A percentile compares a stretch with the other conserved stretches of the same genome.
These are phyloP conservation scores for Bungarus multicinctus DNA, from an alignment of 2,113 vertebrate genomes.

Conservation along the genomic window DNA sequence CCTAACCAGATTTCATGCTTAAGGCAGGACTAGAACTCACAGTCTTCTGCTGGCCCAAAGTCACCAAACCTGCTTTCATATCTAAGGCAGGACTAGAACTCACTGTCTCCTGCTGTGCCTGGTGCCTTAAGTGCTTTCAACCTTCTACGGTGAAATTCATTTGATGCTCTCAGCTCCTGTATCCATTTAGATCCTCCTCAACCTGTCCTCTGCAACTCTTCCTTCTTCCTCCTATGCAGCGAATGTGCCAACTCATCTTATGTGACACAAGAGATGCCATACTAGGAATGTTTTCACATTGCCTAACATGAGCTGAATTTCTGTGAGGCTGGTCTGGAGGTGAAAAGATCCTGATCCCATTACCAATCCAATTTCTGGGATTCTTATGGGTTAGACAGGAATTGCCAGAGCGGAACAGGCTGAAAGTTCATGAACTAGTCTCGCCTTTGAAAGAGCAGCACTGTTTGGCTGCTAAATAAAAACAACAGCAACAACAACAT, in stretches of 20 bases:
- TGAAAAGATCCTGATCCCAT: conserved; percentile 77
- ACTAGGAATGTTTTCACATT: conserved; percentile 56
- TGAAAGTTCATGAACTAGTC: conserved; percentile 66
- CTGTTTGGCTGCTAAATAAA: conserved; percentile 53
- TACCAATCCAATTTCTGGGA: conserved; percentile 78
- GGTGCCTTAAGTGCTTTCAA: too few species aligned
- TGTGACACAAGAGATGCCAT: rapidly evolving
- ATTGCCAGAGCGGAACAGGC: conserved; percentile 71
- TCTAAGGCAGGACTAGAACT: too few species aligned
- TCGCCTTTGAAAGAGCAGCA: conserved; percentile 65
- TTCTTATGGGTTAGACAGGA: conserved; percentile 69
- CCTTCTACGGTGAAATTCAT: too few species aligned
- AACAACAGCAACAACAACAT: conserved; percentile 27
- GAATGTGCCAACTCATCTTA: neutral
- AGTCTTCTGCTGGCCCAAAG: too few species aligned
- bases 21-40: too few species aligned
- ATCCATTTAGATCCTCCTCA: rapidly evolving
- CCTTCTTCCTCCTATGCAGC: rapidly evolving
- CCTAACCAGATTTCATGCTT: too few species aligned
- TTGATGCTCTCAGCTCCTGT: rapidly evolving
- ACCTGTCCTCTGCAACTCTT: rapidly evolving
- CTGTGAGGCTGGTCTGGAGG: conserved; percentile 67
- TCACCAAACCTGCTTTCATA: too few species aligned
- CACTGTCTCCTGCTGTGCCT: neutral
- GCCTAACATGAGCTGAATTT: conserved; percentile 42